Percentiles rank a stretch among this genome's conserved stretches.
Conservation (phyloP, 2,888 invertebrate species). For the Habroteleia sp. region DNA sequence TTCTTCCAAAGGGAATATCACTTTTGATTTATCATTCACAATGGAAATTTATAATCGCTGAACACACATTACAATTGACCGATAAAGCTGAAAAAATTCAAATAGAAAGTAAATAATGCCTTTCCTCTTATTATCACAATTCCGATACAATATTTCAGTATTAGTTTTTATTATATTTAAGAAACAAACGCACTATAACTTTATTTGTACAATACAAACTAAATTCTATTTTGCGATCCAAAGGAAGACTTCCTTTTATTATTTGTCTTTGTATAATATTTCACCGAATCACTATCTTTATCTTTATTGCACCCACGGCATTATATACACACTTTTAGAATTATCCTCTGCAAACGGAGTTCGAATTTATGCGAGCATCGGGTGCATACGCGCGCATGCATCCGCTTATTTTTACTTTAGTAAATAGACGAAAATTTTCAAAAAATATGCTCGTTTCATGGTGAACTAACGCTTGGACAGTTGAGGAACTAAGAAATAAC, state of each 20-base stretch:
- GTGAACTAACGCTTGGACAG: constrained; percentile 14
- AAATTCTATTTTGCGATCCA: constrained; percentile 32
- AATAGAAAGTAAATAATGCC: too few relatives aligned
- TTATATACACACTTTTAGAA: constrained; percentile 38
- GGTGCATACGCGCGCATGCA: constrained; percentile 63
- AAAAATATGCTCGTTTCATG: constrained; percentile 25
- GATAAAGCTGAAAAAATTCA: too few relatives aligned
- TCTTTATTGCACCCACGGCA: constrained; percentile 32
- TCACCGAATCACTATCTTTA: constrained; percentile 41
- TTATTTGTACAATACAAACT: constrained; percentile 9
- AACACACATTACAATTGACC: too few relatives aligned
- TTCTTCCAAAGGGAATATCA: too few relatives aligned
- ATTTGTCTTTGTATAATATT: constrained; percentile 39
- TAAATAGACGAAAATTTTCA: constrained; percentile 31
- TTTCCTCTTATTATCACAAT: too few relatives aligned
- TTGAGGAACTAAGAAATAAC: constrained; percentile 16
- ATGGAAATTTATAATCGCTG: too few relatives aligned
- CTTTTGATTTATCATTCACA: too few relatives aligned
- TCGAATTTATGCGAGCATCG: constrained; percentile 69
- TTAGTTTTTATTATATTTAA: too few relatives aligned
- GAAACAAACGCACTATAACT: not conserved
- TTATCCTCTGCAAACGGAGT: constrained; percentile 43
- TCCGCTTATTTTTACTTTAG: constrained; percentile 28
- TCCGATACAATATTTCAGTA: too few relatives aligned
- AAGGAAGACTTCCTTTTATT: constrained; percentile 31